These are phyloP conservation scores for Atta texana DNA, from an alignment of 1,140 invertebrate genomes.

Conservation along the genomic window DNA sequence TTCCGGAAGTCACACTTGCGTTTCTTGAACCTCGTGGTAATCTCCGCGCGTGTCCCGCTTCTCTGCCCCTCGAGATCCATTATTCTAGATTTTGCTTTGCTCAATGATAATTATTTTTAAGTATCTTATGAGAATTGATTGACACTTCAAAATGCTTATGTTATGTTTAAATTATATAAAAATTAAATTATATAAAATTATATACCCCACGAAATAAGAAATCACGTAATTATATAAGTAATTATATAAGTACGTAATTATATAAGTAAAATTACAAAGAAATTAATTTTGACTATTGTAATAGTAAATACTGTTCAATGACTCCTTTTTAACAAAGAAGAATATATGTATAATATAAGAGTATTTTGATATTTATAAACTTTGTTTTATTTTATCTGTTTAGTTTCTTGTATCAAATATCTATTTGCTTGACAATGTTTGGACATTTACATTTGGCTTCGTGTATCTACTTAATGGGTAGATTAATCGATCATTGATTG, in stretches of 20 bases:
- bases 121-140: not conserved
- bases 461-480: constrained; percentile 25
- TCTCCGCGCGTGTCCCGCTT: not conserved
- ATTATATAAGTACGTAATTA: not conserved
- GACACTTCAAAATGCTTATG: not conserved
- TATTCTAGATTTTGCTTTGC: not conserved
- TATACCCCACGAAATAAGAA: not conserved
- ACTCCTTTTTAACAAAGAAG: not conserved
- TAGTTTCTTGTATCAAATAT: not conserved
- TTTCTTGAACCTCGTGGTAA: constrained; percentile 18
- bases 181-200: not conserved
- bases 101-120: not conserved
- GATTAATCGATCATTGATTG: constrained; percentile 55
- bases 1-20: constrained; percentile 66
- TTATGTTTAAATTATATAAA: not conserved
- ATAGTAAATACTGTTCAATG: not conserved
- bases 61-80: not conserved
- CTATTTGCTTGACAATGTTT: constrained; percentile 14
- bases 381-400: not conserved
- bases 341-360: not conserved
- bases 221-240: not conserved
- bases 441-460: not conserved
- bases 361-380: not conserved
- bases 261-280: not conserved
- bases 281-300: not conserved